Conservation (phyloP, 2,797 vertebrate species). For the Sphaeramia orbicularis region DNA sequence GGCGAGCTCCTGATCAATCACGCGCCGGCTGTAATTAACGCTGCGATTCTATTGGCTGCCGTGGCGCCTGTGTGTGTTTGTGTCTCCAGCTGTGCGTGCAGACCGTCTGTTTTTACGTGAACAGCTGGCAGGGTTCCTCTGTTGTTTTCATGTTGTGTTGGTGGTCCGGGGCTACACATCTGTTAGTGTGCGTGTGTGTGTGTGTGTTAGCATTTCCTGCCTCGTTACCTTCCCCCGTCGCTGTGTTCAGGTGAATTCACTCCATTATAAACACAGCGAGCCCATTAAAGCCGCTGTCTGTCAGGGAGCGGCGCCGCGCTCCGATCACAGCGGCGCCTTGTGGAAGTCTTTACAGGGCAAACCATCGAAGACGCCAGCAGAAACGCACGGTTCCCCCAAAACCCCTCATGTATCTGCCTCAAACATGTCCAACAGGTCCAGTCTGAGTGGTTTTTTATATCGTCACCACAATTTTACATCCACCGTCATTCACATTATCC, state of each 20-base stretch:
- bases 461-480: too few relatives aligned
- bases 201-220: constrained; percentile 12
- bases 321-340: too few relatives aligned
- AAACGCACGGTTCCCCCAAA: too few relatives aligned
- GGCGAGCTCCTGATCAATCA: constrained; percentile 36
- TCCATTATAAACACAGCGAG: constrained; percentile 48
- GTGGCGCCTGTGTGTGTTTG: constrained; percentile 44
- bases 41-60: constrained; percentile 39
- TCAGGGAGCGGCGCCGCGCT: too few relatives aligned
- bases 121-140: constrained; percentile 83
- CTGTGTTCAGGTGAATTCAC: constrained; percentile 55
- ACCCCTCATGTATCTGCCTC: too few relatives aligned
- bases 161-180: constrained; percentile 54
- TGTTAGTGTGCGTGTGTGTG: constrained; percentile 30
- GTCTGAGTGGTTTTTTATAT: too few relatives aligned
- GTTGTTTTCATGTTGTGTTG: constrained; percentile 74
- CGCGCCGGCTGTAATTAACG: constrained; percentile 48
- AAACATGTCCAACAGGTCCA: too few relatives aligned
- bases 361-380: too few relatives aligned
- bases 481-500: too few relatives aligned
- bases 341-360: too few relatives aligned
- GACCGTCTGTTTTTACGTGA: constrained; percentile 66
- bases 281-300: constrained; percentile 38
- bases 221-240: constrained; percentile 43
- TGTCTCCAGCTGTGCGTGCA: constrained; percentile 74